phyloP scores from a whole-genome alignment of 2,888 invertebrate species.

The Phragmatobia fuliginosa region DNA sequence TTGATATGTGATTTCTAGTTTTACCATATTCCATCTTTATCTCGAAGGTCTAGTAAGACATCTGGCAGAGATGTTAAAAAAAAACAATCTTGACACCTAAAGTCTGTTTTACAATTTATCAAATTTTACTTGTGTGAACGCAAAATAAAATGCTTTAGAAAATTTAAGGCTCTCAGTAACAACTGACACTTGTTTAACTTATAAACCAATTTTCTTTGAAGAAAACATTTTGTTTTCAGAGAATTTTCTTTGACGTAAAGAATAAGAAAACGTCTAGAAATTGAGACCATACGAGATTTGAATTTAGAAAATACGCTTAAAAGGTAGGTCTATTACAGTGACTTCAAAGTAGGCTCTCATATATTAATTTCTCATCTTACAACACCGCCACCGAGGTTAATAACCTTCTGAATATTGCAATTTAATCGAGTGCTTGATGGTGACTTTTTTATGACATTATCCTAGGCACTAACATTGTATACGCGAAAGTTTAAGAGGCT shows the following conservation, averaged over 20 bases:
- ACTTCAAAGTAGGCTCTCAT: constrained; percentile 54
- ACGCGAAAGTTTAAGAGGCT: too few relatives aligned
- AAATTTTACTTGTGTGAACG: constrained; percentile 1
- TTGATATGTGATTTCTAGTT: too few relatives aligned
- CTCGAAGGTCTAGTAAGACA: too few relatives aligned
- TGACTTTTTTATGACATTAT: constrained; percentile 3
- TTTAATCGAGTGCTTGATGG: constrained; percentile 39
- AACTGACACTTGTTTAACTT: constrained; percentile 23
- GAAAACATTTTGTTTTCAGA: constrained; percentile 22
- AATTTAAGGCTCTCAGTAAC: constrained; percentile 15
- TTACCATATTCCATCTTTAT: too few relatives aligned
- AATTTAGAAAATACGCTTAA: constrained; percentile 51
- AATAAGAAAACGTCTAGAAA: constrained; percentile 23
- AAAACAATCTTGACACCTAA: constrained; percentile 11
- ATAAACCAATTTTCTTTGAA: constrained; percentile 19
- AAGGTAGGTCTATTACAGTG: constrained; percentile 50
- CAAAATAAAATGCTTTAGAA: constrained; percentile 17
- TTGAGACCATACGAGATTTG: constrained; percentile 39
- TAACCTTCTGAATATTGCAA: constrained; percentile 50
- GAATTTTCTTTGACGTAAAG: constrained; percentile 15
- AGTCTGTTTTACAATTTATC: constrained; percentile 7
- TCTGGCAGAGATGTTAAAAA: neutral
- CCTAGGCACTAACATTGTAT: too few relatives aligned
- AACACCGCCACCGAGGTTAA: constrained; percentile 51
- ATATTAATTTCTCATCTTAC: constrained; percentile 58